Evolutionary conservation across 2,888 invertebrate genomes (phyloP), one percentile per base, ranked within the genome.

Genomic region (Lasioglossum leucozonium): DNA sequence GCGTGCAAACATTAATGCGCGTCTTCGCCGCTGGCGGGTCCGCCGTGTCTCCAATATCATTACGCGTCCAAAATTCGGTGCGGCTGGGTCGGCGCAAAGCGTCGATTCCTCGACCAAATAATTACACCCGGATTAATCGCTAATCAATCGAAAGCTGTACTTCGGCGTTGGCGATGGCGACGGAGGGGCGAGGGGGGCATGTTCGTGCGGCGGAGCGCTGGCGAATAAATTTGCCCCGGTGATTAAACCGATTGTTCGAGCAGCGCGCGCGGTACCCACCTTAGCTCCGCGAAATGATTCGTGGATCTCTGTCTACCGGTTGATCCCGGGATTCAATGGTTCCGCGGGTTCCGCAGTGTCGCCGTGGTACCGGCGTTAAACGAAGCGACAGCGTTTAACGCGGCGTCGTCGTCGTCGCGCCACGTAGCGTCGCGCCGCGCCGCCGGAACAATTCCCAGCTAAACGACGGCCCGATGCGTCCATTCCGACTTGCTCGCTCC

Each of bases 361-460:
- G 55, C 55, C 55, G 55, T 26, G 58, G 58, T 30, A 62, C 26
- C 58, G 6, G 62, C n/a, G 74, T 81, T 72, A 74, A 84, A 84
- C 55, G 77, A 82, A 82, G 74, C 84, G 77, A 34, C 81, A 55
- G 51, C 58, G 34, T 84, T 84, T 71, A 84, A 79, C 82, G 67
- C 34, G 73, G 30, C 62, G 73, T 55, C n/a, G 67, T 73, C 34
- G 34, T 34, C n/a, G n/a, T n/a, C n/a, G n/a, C n/a, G n/a, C n/a
- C n/a, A n/a, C n/a, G n/a, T n/a, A n/a, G n/a, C n/a, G n/a, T n/a
- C 34, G 73, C 42, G 30, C 40, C 73, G 11, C n/a, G 65, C 22
- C 40, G 74, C 22, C 44, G 74, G 73, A 79, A 85, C 85, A 77
- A 85, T 85, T 83, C 79, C 74, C 44, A 22, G 65, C 42, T 83